phyloP scores from a whole-genome alignment of 2,888 invertebrate genomes.

The Herminia tarsipennalis region DNA sequence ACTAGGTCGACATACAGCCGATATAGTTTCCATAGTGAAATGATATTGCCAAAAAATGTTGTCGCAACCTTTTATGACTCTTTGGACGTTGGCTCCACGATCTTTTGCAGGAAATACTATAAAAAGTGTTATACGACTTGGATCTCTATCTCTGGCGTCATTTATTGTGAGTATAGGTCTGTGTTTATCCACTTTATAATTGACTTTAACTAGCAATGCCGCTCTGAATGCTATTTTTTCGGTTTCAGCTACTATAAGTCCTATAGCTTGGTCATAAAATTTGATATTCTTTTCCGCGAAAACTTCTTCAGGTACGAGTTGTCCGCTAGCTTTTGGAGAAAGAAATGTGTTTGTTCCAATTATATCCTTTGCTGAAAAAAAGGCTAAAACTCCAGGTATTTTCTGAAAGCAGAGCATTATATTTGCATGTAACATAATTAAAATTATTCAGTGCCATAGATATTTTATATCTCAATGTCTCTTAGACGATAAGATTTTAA shows the following conservation, averaged over 20 bases:
- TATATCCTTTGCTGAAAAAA: conserved; percentile 88
- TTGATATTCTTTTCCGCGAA: conserved; percentile 82
- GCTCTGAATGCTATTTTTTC: conserved; percentile 85
- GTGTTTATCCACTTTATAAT: conserved; percentile 74
- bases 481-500: too few relatives aligned
- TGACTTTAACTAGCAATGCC: conserved; percentile 84
- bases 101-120: conserved; percentile 58
- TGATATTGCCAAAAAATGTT: conserved; percentile 85
- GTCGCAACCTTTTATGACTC: conserved; percentile 84
- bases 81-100: conserved; percentile 68
- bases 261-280: conserved; percentile 89
- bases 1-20: conserved; percentile 83
- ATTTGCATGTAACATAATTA: too few relatives aligned
- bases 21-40: conserved; percentile 88
- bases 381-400: conserved; percentile 88
- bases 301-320: conserved; percentile 69
- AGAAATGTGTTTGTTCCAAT: conserved; percentile 87
- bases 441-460: too few relatives aligned
- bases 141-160: conserved; percentile 59
- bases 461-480: too few relatives aligned
- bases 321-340: conserved; percentile 38
- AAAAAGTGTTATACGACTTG: conserved; percentile 53
- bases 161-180: conserved; percentile 59
- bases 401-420: conserved; percentile 83
- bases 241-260: conserved; percentile 87